Conservation (phyloP, 2,888 invertebrate genomes). For the Macrostomum cliftonense region DNA sequence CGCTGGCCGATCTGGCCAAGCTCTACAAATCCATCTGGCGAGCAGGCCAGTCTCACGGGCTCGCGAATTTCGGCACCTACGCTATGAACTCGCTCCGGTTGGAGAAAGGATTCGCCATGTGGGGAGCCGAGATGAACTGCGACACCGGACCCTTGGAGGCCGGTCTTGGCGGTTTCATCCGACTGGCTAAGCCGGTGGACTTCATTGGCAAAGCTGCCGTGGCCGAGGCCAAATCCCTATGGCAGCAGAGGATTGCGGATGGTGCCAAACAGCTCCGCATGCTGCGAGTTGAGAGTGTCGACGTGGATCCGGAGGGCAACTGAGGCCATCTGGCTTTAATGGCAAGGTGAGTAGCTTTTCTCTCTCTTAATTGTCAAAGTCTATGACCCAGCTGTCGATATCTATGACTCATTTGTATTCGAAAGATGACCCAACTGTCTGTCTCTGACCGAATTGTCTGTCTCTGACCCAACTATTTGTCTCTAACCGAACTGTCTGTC, state of each 20-base stretch:
- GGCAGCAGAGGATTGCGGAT: too few relatives aligned
- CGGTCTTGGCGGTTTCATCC: slow-evolving; percentile 33
- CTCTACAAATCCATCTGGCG: slow-evolving; percentile 29
- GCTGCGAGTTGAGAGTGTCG: slow-evolving; percentile 19
- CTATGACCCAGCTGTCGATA: too few relatives aligned
- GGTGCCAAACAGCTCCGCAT: slow-evolving; percentile 16
- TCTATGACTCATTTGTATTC: too few relatives aligned
- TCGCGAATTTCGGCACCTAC: slow-evolving; percentile 37
- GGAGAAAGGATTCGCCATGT: slow-evolving; percentile 39
- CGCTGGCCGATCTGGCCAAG: slow-evolving; percentile 21
- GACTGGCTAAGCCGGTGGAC: slow-evolving; percentile 26
- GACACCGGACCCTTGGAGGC: slow-evolving; percentile 39
- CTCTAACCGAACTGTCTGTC: too few relatives aligned
- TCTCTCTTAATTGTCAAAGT: too few relatives aligned
- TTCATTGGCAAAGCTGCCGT: slow-evolving; percentile 26
- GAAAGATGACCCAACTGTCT: too few relatives aligned
- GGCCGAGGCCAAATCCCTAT: slow-evolving; percentile 11
- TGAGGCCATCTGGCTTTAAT: slow-evolving; percentile 26
- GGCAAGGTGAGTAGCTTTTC: slow-evolving; percentile 12
- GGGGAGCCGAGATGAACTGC: slow-evolving; percentile 38
- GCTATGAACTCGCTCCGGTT: slow-evolving; percentile 36
- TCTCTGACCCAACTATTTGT: too few relatives aligned
- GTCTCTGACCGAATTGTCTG: too few relatives aligned
- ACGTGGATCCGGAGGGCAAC: slow-evolving; percentile 28
- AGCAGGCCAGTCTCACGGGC: slow-evolving; percentile 22